phyloP scores from a whole-genome alignment of 2,797 vertebrate genomes.

The Anguilla marmorata region DNA sequence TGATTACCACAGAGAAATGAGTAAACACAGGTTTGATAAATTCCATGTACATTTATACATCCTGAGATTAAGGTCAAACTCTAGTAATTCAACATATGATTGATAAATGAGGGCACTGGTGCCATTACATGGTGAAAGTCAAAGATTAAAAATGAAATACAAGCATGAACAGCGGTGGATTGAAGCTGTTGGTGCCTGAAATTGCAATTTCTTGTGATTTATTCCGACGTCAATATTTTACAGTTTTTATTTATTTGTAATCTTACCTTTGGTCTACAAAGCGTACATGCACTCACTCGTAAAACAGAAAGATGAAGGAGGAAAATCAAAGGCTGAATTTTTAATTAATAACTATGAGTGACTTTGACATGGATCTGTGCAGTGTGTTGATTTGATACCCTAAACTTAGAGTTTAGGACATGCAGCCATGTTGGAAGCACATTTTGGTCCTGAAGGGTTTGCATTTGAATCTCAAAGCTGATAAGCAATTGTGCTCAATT shows the following conservation, averaged over 20 bases:
- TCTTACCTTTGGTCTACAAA: background rate
- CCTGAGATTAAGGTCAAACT: background rate
- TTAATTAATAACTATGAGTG: constrained; percentile 9
- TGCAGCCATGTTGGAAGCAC: background rate
- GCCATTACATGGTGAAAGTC: constrained; percentile 16
- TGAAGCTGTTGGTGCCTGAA: constrained; percentile 18
- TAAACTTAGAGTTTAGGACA: background rate
- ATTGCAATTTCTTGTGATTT: constrained; percentile 18
- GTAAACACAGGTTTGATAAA: background rate
- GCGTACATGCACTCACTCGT: background rate
- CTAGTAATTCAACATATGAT: background rate
- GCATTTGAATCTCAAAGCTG: background rate
- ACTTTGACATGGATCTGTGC: background rate
- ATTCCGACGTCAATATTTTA: constrained; percentile 13
- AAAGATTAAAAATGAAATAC: constrained; percentile 23
- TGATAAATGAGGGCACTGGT: constrained; percentile 10
- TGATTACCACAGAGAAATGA: background rate
- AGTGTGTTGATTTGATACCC: background rate
- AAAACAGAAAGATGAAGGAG: background rate
- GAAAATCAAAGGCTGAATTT: constrained; percentile 2
- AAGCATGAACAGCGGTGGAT: background rate
- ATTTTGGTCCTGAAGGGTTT: background rate
- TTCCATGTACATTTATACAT: background rate
- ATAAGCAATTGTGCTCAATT: background rate
- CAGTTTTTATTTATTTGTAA: constrained; percentile 21